phyloP scores from a whole-genome alignment of 64 coral and sea anemone species.

The Dendronephthya gigantea region DNA sequence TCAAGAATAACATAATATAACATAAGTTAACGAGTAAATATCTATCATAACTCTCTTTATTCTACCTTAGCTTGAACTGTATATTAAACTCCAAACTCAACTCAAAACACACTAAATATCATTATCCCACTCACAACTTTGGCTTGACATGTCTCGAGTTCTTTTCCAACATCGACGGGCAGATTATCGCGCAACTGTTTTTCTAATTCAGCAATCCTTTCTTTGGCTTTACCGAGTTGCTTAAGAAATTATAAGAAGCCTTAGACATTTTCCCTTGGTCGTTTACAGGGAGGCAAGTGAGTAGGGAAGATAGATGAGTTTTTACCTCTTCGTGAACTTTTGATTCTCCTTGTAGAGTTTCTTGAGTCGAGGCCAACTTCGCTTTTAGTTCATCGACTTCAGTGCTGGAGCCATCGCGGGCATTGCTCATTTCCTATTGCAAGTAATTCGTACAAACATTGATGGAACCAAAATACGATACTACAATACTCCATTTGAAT shows the following conservation, averaged over 20 bases:
- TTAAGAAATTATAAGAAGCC: slow-evolving; percentile 11
- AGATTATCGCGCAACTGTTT: slow-evolving; percentile 66
- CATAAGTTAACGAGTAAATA: background rate
- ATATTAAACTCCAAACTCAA: too few relatives aligned
- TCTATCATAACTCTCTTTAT: too few relatives aligned
- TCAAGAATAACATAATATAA: background rate
- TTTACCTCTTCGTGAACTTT: slow-evolving; percentile 55
- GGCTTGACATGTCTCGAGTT: slow-evolving; percentile 72
- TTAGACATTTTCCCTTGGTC: too few relatives aligned
- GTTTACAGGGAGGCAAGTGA: too few relatives aligned
- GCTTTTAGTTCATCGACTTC: slow-evolving; percentile 57
- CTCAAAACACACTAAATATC: too few relatives aligned
- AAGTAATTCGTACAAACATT: too few relatives aligned
- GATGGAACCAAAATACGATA: background rate
- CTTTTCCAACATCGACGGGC: slow-evolving; percentile 80
- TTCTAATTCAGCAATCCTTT: slow-evolving; percentile 71
- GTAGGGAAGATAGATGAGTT: background rate
- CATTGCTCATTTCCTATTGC: slow-evolving; percentile 49
- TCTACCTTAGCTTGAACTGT: too few relatives aligned
- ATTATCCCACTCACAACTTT: slow-evolving; percentile 66
- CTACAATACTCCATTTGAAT: too few relatives aligned
- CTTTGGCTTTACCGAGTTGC: slow-evolving; percentile 61
- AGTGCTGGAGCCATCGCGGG: slow-evolving; percentile 58
- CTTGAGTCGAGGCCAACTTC: slow-evolving; percentile 61
- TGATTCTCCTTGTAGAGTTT: slow-evolving; percentile 60